phyloP scores from a whole-genome alignment of 1,140 invertebrate genomes.

The Drosophila azteca region DNA sequence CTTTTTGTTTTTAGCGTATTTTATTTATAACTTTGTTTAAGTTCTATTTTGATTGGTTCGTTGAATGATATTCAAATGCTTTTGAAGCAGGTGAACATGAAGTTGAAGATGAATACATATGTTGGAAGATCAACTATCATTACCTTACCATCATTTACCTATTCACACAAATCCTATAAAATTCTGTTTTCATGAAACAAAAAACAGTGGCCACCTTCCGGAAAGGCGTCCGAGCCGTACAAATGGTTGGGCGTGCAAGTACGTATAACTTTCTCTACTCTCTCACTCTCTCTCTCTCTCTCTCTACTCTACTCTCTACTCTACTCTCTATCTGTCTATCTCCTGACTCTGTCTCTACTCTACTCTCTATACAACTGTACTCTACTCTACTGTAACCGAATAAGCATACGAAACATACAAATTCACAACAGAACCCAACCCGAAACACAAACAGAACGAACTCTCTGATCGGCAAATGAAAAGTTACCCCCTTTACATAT shows the following conservation, averaged over 20 bases:
- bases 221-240: constrained; percentile 99
- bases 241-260: constrained; percentile 98
- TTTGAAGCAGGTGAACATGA: constrained; percentile 42
- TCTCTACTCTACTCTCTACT: constrained; percentile 45
- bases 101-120: constrained; percentile 38
- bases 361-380: constrained; percentile 34
- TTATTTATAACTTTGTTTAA: constrained; percentile 23
- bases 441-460: constrained; percentile 20
- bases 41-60: constrained; percentile 42
- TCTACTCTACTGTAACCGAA: constrained; percentile 52
- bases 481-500: constrained; percentile 4
- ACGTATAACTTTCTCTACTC: constrained; percentile 88
- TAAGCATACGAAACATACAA: constrained; percentile 67
- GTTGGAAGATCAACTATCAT: constrained; percentile 65
- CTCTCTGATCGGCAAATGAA: constrained; percentile 26
- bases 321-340: constrained; percentile 17
- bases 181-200: constrained; percentile 83
- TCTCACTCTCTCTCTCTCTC: constrained; percentile 60
- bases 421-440: constrained; percentile 25
- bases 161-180: constrained; percentile 83
- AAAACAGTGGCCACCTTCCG: constrained; percentile 98
- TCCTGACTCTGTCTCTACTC: constrained; percentile 13
- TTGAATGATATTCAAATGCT: constrained; percentile 55
- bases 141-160: constrained; percentile 83
- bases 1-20: constrained; percentile 38